These are phyloP conservation scores for Calypte anna DNA, from an alignment of 2,113 vertebrate genomes.

Conservation along the genomic window DNA sequence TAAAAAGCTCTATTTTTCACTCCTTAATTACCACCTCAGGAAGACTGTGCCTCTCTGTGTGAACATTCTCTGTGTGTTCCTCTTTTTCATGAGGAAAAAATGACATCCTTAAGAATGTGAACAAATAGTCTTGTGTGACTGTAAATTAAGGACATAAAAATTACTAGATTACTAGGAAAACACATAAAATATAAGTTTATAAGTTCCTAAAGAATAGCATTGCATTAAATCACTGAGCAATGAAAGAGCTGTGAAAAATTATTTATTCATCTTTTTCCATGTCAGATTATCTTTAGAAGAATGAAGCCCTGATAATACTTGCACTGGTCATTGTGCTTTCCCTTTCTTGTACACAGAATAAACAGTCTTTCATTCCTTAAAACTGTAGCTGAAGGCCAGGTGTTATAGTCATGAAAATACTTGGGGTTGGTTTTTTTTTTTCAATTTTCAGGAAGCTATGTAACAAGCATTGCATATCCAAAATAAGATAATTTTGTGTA, in stretches of 20 bases:
- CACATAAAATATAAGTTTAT: background rate
- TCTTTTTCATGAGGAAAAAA: background rate
- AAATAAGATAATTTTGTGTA: background rate
- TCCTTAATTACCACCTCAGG: background rate
- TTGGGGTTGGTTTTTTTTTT: background rate
- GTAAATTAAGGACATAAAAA: background rate
- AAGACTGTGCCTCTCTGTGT: background rate
- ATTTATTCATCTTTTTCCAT: background rate
- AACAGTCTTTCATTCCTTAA: background rate
- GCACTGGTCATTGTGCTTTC: background rate
- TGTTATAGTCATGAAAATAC: background rate
- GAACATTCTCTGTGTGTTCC: too few species aligned
- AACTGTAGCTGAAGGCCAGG: background rate
- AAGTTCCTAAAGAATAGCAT: background rate
- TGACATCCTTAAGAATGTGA: background rate
- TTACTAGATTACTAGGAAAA: background rate
- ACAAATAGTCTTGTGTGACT: background rate
- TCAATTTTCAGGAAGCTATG: background rate
- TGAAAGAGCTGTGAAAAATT: background rate
- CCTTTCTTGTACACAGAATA: background rate
- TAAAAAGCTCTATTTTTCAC: background rate
- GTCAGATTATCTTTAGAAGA: background rate
- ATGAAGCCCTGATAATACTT: background rate
- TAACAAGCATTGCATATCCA: background rate
- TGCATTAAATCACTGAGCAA: background rate